Percentiles rank a stretch among this genome's conserved stretches.
Evolutionary conservation across 2,113 vertebrate genomes (phyloP).

Genomic region (Colistium nudipinnis): DNA sequence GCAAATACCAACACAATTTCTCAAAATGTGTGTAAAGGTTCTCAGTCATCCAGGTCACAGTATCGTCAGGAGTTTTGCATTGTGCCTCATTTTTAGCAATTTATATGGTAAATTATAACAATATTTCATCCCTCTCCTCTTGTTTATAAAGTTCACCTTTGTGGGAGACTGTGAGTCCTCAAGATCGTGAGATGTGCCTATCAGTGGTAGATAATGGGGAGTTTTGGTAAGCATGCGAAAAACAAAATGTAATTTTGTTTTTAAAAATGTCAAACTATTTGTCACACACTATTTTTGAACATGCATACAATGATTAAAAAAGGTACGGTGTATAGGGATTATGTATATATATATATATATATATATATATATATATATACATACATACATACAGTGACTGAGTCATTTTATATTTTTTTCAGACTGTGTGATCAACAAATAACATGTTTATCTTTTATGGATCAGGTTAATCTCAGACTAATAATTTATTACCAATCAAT

Average conservation of each 20-base stretch:
- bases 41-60: too few relatives aligned
- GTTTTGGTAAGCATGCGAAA: conserved; percentile 75
- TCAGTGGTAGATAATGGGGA: conserved; percentile 72
- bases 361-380: too few relatives aligned
- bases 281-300: neutral
- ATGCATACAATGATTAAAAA: too few relatives aligned
- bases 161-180: conserved; percentile 69
- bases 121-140: neutral
- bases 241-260: neutral
- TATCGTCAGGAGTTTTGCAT: too few relatives aligned
- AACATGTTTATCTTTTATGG: neutral
- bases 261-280: neutral
- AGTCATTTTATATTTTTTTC: too few relatives aligned
- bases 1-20: too few relatives aligned
- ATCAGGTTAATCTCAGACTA: neutral
- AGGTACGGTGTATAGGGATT: too few relatives aligned
- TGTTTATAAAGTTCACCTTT: conserved; percentile 59
- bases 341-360: too few relatives aligned
- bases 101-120: neutral
- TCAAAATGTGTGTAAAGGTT: too few relatives aligned
- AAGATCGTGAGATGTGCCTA: conserved; percentile 50
- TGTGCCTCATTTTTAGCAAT: too few relatives aligned
- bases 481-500: neutral
- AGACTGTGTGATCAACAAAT: too few relatives aligned
- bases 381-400: too few relatives aligned